A percentile compares a stretch with the other conserved stretches of the same genome.
Evolutionary conservation across 2,888 invertebrate genomes (phyloP).

Genomic region (Helobdella robusta): DNA sequence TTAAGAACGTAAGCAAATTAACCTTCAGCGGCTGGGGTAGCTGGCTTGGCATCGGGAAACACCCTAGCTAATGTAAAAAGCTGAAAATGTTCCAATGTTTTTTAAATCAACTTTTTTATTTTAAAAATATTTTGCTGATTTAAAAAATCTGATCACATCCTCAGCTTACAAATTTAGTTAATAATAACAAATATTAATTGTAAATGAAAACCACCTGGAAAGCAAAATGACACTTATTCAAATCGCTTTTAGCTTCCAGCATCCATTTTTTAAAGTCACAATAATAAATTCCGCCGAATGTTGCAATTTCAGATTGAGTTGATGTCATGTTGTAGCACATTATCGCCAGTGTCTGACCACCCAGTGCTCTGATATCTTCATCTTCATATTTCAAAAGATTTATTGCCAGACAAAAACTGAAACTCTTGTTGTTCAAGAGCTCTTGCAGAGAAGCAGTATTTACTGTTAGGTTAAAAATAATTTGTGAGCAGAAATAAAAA

Average conservation of each 20-base stretch:
- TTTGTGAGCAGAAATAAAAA: no score
- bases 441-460: not conserved
- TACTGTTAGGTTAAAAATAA: not conserved
- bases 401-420: constrained; percentile 19
- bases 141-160: no score
- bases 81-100: not conserved
- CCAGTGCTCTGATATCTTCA: constrained; percentile 12
- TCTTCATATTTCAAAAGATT: not conserved
- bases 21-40: constrained; percentile 18
- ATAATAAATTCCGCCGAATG: constrained; percentile 12
- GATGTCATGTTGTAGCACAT: constrained; percentile 18
- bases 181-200: not conserved
- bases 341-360: constrained; percentile 13
- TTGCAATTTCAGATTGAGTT: constrained; percentile 6
- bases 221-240: constrained; percentile 16
- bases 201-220: not conserved
- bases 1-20: no score
- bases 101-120: not conserved
- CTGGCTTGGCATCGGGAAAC: constrained; percentile 20
- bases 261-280: constrained; percentile 12
- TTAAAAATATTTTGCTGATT: no score
- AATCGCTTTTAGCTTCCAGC: not conserved
- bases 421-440: not conserved
- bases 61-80: constrained; percentile 9
- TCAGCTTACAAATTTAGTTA: not conserved